Evolutionary conservation across 2,113 vertebrate species (phyloP), one percentile per base, ranked within the genome.

Genomic region (Excalfactoria chinensis): DNA sequence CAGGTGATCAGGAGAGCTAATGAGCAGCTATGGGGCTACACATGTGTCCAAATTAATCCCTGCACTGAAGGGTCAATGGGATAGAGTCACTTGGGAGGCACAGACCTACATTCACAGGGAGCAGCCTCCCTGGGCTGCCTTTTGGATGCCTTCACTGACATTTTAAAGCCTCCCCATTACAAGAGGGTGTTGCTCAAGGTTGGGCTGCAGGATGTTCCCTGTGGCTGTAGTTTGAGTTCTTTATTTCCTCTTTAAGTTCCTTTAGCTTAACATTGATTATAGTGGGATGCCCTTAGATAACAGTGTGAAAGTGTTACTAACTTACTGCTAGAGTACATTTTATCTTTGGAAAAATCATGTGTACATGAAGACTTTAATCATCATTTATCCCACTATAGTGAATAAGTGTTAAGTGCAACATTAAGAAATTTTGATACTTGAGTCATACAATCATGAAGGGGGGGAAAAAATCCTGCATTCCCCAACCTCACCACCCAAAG

Each of bases 241-340:
- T 48, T n/a, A 58, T 16, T 49, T 58, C 67, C 67, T 60, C 26
- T 59, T 59, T 60, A 73, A 88, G 40, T 76, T 55, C 32, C 90
- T 94, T 92, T 37, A 51, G 51, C 95, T 86, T 91, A 83, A 92
- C 91, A 95, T 94, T 83, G 94, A 91, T 95, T 90, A 53, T 86
- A 86, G 32, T 7, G 64, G 86, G 84, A 40, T 58, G 71, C 28
- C 86, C 25, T 79, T 72, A 91, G 75, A 63, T 66, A 88, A 86
- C 75, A 87, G 53, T 49, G 46, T 40, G 34, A 51, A 91, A 82
- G 26, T 58, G 30, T 93, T 64, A 95, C 32, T 95, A 79, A 81
- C 70, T 93, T 73, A 72, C 73, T 88, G 32, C 46, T 69, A 76
- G 69, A 32, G 15, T 41, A 71, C 28, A 7, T 78, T 83, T 93